These are phyloP conservation scores for Ditula angustiorana DNA, from an alignment of 2,888 invertebrate species.

Conservation along the genomic window DNA sequence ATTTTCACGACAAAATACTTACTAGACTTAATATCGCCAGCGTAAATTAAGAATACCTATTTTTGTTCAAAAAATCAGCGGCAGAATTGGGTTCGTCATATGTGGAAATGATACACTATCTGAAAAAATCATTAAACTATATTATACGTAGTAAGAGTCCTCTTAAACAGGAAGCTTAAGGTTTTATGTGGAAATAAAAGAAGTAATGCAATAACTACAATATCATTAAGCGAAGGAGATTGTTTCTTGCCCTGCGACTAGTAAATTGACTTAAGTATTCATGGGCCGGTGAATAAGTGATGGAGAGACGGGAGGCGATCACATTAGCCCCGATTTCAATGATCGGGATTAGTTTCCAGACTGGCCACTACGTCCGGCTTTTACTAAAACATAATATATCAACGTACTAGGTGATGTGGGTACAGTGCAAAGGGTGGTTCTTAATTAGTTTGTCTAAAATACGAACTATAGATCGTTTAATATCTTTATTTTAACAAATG, in stretches of 20 bases:
- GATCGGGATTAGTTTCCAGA: slow-evolving; percentile 56
- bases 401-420: neutral
- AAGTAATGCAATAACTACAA: slow-evolving; percentile 59
- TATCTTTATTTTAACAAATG: no score
- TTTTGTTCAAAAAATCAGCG: no score
- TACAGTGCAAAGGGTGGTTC: no score
- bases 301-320: slow-evolving; percentile 65
- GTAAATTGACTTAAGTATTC: slow-evolving; percentile 78
- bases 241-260: slow-evolving; percentile 62
- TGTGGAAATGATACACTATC: no score
- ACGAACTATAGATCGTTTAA: no score
- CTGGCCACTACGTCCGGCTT: neutral
- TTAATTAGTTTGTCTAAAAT: no score
- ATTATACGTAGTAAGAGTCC: neutral
- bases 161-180: neutral
- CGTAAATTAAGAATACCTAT: no score
- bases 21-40: no score
- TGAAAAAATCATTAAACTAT: no score
- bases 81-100: no score
- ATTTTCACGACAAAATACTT: no score
- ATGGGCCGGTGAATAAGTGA: slow-evolving; percentile 78
- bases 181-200: slow-evolving; percentile 6
- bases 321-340: slow-evolving; percentile 72
- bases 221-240: slow-evolving; percentile 66
- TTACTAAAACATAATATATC: neutral